Percentiles rank a stretch among this genome's conserved stretches.
Evolutionary conservation across 1,140 invertebrate species (phyloP).

Genomic region (Tetramorium parvispinum): DNA sequence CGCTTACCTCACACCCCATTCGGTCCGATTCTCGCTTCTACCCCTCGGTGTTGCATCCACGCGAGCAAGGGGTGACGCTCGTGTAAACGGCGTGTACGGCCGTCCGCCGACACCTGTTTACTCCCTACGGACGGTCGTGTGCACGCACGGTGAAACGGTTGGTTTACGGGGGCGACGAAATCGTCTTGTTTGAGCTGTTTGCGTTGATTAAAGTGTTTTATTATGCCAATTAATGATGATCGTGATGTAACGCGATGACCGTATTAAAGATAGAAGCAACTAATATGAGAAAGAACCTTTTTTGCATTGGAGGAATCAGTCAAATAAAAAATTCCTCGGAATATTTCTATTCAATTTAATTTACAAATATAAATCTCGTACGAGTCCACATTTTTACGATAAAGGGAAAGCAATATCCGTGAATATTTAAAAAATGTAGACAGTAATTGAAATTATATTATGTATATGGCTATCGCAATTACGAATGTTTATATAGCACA

Average conservation of each 20-base stretch:
- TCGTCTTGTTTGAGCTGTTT: slow-evolving; percentile 59
- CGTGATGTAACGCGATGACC: slow-evolving; percentile 27
- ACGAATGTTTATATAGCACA: background rate
- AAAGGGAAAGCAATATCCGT: background rate
- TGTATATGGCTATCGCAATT: background rate
- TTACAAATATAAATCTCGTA: background rate
- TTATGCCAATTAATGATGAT: slow-evolving; percentile 58
- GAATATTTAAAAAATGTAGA: background rate
- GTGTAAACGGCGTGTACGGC: slow-evolving; percentile 71
- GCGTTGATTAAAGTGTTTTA: slow-evolving; percentile 63
- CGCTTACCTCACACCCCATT: slow-evolving; percentile 52
- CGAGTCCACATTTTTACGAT: background rate
- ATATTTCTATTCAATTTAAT: background rate
- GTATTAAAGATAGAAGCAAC: background rate
- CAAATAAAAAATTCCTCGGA: background rate
- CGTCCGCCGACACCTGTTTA: slow-evolving; percentile 73
- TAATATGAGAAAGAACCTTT: background rate
- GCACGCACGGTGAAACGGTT: slow-evolving; percentile 61
- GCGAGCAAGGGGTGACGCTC: slow-evolving; percentile 70
- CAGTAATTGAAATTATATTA: background rate
- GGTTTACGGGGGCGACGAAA: slow-evolving; percentile 54
- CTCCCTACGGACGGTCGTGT: slow-evolving; percentile 70
- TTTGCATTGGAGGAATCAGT: background rate
- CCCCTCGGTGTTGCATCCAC: slow-evolving; percentile 68
- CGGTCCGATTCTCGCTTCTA: slow-evolving; percentile 59